Percentiles rank a stretch among this genome's conserved stretches.
These are phyloP conservation scores for Australoheros facetus DNA, from an alignment of 2,797 vertebrate genomes.

Conservation along the genomic window DNA sequence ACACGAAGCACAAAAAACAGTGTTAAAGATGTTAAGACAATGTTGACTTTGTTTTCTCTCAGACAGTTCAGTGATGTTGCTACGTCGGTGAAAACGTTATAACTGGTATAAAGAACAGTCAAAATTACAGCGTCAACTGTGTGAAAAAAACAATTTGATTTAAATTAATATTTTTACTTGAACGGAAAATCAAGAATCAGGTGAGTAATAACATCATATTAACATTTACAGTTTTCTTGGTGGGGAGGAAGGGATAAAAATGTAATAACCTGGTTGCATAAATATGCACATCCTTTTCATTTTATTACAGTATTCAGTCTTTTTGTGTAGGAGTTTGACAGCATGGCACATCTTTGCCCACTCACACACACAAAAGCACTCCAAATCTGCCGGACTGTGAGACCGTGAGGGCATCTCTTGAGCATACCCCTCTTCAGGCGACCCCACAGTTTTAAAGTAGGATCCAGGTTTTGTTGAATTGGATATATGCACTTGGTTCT, in stretches of 20 bases:
- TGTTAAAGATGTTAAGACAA: background rate
- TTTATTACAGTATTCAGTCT: background rate
- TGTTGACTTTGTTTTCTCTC: background rate
- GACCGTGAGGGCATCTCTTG: background rate
- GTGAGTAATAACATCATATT: background rate
- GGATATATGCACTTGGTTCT: background rate
- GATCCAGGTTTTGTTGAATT: background rate
- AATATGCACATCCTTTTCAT: background rate
- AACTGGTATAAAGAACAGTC: background rate
- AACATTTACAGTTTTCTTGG: background rate
- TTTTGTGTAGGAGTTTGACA: background rate
- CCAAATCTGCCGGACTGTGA: background rate
- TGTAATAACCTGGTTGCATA: background rate
- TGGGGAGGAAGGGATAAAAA: background rate
- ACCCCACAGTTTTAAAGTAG: background rate
- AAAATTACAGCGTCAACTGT: background rate
- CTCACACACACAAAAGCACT: background rate
- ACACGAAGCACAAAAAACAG: slow-evolving; percentile 6
- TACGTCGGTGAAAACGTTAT: background rate
- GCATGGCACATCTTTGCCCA: background rate
- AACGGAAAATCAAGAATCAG: background rate
- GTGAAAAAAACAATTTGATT: background rate
- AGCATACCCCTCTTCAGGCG: background rate
- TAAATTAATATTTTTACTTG: background rate
- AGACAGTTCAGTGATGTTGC: background rate